Base-by-base conservation (phyloP, 2,888 invertebrate genomes). In the Fragum sueziense region DNA sequence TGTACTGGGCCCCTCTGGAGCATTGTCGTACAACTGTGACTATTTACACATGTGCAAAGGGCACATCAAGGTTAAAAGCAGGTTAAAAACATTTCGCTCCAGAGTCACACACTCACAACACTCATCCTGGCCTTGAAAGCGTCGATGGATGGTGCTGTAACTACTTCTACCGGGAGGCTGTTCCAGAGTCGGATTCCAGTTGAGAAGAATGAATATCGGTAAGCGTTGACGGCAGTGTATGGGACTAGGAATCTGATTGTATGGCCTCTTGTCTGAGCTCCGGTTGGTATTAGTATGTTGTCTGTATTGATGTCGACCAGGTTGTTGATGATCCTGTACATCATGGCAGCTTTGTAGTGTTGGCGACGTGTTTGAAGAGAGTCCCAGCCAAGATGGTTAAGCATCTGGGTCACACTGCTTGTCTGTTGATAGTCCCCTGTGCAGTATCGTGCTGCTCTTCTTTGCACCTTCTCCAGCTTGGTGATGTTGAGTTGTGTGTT, bases 361-460 rank as follows among this genome's bases (percentile, higher is more conserved):
- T 76, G 70, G n/a, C 76, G 37, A 2, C 76, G 70, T 31, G 25
- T 2, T 34, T 76, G 27, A 11, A 71, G 65, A 6, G 51, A 54
- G 11, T 70, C 70, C 76, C 54, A 76, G 20, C 47, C 57, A 2
- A 79, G 65, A n/a, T 76, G 27, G 41, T 69, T 47, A 20, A 84
- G 47, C 80, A 74, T 78, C 6, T 65, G 17, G 25, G 78, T 67
- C 2, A 76, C 76, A 47, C 78, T 83, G 61, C 75, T 74, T 17
- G 70, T 70, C 41, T 52, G 73, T 27, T 65, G 47, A 54, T 80
- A 76, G 65, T 78, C 78, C 27, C 62, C 37, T 33, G 41, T 73
- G 27, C 29, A 22, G 22, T 67, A 81, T 29, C 75, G 65, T 25
- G 77, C 79, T 27, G 79, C 78, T 41, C 78, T 47, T n/a, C 76